Evolutionary conservation across 2,888 invertebrate genomes (phyloP).

Genomic region (Schizotus pectinicornis): DNA sequence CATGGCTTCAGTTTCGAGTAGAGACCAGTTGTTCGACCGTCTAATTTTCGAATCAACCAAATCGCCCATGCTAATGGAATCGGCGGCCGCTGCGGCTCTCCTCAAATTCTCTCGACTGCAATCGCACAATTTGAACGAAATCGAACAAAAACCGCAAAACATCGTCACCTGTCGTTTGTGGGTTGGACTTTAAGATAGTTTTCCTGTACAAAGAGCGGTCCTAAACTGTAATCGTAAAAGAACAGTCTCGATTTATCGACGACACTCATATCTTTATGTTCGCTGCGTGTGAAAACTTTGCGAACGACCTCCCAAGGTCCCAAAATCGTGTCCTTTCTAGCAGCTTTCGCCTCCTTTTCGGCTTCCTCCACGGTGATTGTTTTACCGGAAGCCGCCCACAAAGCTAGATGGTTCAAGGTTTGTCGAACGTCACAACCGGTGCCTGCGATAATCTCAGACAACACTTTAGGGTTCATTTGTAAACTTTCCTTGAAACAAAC

Average conservation of each 20-base stretch:
- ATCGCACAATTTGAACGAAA: not conserved
- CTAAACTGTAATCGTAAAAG: constrained; percentile 95
- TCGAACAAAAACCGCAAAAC: not conserved
- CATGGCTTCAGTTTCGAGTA: constrained; percentile 86
- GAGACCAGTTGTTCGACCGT: constrained; percentile 80
- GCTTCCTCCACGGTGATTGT: constrained; percentile 60
- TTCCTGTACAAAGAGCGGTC: constrained; percentile 97
- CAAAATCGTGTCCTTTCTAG: constrained; percentile 84
- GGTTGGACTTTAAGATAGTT: constrained; percentile 90
- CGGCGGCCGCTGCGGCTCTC: constrained; percentile 80
- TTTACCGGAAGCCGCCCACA: constrained; percentile 73
- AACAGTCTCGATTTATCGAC: constrained; percentile 89
- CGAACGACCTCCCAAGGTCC: constrained; percentile 94
- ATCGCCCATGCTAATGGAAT: constrained; percentile 87
- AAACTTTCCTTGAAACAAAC: constrained; percentile 91
- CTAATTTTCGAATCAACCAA: constrained; percentile 83
- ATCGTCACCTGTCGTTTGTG: constrained; percentile 70
- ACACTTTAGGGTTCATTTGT: constrained; percentile 75
- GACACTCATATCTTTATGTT: constrained; percentile 78
- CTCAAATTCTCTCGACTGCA: constrained; percentile 48
- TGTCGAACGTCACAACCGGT: constrained; percentile 95
- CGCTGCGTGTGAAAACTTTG: constrained; percentile 83
- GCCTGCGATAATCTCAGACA: constrained; percentile 83
- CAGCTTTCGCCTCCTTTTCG: constrained; percentile 64
- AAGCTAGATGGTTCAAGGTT: constrained; percentile 85